These are phyloP conservation scores for Corvus hawaiiensis DNA, from an alignment of 2,113 vertebrate genomes.

Conservation along the genomic window DNA sequence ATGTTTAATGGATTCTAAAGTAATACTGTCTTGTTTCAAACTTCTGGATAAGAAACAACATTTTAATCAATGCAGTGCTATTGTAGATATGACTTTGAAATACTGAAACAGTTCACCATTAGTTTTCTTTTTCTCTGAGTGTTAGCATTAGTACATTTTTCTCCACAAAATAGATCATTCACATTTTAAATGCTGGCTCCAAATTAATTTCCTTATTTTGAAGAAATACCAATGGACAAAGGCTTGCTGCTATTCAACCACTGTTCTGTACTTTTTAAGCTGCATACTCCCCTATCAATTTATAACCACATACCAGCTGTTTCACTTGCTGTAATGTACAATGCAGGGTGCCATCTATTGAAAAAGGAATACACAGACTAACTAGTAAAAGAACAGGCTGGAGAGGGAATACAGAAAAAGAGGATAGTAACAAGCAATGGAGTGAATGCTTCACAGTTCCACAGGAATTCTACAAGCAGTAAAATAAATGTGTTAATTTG, in stretches of 20 bases:
- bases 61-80: conserved; percentile 17
- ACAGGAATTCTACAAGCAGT: conserved; percentile 67
- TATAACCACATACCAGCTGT: conserved; percentile 79
- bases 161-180: not conserved
- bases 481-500: conserved; percentile 72
- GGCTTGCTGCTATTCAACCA: conserved; percentile 68
- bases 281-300: conserved; percentile 68
- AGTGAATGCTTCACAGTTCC: conserved; percentile 70
- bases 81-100: conserved; percentile 1
- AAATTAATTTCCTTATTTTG: conserved; percentile 65
- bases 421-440: conserved; percentile 62
- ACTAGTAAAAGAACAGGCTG: conserved; percentile 75
- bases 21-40: conserved; percentile 7
- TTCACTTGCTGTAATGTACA: conserved; percentile 75
- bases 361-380: conserved; percentile 71
- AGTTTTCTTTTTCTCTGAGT: not conserved
- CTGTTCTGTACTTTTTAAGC: conserved; percentile 72
- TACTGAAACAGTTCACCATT: not conserved
- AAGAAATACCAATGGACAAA: conserved; percentile 67
- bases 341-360: conserved; percentile 83
- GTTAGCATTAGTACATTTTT: not conserved
- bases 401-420: conserved; percentile 60
- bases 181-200: conserved; percentile 44
- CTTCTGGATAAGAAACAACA: conserved; percentile 17
- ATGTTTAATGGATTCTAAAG: conserved; percentile 15